Evolutionary conservation across 2,888 invertebrate genomes (phyloP), one percentile per base, ranked within the genome.

Genomic region (Apomyelois bistriatella): DNA sequence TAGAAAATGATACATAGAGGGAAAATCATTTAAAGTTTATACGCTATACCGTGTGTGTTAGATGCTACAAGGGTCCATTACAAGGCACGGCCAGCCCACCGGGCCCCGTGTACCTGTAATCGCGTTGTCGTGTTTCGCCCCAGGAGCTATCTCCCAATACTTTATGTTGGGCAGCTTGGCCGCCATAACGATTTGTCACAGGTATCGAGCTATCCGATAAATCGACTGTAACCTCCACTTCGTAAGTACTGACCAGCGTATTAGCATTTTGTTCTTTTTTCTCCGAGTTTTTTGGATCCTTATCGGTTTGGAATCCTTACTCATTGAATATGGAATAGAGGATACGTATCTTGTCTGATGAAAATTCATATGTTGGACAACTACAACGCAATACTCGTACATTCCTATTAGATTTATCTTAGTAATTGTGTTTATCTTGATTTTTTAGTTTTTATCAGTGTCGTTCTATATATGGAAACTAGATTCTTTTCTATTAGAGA

Each of bases 141-240:
- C 79, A 61, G 83, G 82, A 78, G 80, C 76, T 68, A 69, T 76
- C 74, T 68, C 60, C 64, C 67, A 59, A 70, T 77, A 72, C 68
- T 72, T 76, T 76, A 76, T 74, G 69, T 66, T 61, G 58, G 54
- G 58, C 53, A 51, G 57, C 60, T 57, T 55, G 61, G 53, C 53
- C 59, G 66, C 71, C 64, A 69, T 70, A 72, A 75, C 78, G 65
- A 84, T 84, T 83, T 83, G 83, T 83, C 83, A 79, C 76, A 68
- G 64, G 64, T 50, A 50, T 40, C 49, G n/a, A 30, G 13, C 38
- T 40, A 40, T 50, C 49, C 49, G 49, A 50, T 50, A 50, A 50
- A 50, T 40, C 13, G 37, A 37, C 37, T 22, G 41, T 50, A 40
- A 15, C 40, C n/a, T 48, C 37, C 15, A 48, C 36, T 48, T 12